phyloP scores from a whole-genome alignment of 2,888 invertebrate species.

The Lepidonotus clava region DNA sequence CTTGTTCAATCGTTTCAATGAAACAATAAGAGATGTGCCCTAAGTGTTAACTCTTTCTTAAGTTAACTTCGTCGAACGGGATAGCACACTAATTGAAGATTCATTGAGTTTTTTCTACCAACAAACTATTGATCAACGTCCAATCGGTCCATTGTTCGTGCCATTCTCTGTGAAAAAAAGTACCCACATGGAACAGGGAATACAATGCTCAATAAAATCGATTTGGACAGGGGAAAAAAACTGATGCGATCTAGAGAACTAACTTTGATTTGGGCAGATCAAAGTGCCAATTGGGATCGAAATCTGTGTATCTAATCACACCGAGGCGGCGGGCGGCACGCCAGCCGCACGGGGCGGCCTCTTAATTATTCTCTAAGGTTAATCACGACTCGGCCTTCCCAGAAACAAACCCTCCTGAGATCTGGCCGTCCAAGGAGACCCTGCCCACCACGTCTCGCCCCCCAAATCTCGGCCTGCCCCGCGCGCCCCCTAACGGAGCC shows the following conservation, averaged over 20 bases:
- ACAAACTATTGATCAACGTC: background rate
- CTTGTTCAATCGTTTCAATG: too few relatives aligned
- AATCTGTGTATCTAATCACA: slow-evolving; percentile 42
- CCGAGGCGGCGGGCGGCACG: background rate
- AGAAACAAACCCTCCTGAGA: background rate
- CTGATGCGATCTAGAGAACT: background rate
- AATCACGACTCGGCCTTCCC: background rate
- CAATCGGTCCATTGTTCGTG: background rate
- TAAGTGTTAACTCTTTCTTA: too few relatives aligned
- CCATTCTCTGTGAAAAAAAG: background rate
- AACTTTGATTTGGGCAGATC: slow-evolving; percentile 33
- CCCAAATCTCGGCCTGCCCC: background rate
- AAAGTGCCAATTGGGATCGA: background rate
- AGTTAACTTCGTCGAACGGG: too few relatives aligned
- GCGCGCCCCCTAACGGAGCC: background rate
- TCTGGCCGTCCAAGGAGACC: background rate
- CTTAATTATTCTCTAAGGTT: slow-evolving; percentile 3
- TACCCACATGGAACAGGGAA: background rate
- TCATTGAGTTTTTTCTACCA: too few relatives aligned
- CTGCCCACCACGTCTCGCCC: background rate
- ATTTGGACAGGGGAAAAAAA: background rate
- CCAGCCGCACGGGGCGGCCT: background rate
- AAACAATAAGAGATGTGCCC: too few relatives aligned
- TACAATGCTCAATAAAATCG: slow-evolving; percentile 10
- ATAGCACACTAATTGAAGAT: too few relatives aligned